Evolutionary conservation across 2,888 invertebrate species (phyloP), one percentile per base, ranked within the genome.

Genomic region (Ernsta delagoae): DNA sequence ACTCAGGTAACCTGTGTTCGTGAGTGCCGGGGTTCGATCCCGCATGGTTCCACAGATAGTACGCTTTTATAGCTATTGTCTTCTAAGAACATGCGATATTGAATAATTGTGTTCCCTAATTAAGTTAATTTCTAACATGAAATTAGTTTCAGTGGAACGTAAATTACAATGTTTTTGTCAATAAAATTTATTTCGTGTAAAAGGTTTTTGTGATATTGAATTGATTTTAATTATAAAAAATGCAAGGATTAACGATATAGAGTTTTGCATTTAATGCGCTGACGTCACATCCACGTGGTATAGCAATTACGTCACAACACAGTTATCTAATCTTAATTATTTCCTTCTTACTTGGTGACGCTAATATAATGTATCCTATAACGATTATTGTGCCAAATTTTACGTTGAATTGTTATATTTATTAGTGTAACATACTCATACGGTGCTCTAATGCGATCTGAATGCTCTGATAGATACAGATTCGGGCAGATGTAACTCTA

Each of bases 31-130:
- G 77, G 90, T 87, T 90, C 89, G 79, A 87, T 71, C 74, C 85
- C 75, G 87, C 89, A 89, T 90, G 87, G 82, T 89, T 89, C 90
- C 89, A 91, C 90, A 87, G 90, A 85, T 79, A 73, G 81, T 86
- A 82, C 59, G 75, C 78, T 85, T 79, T 74, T 74, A 75, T 90
- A 86, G 84, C 75, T 77, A 83, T 79, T 71, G 78, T 83, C 89
- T 90, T 88, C 89, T 89, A 89, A 90, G 89, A 87, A 83, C 89
- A 91, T 91, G 91, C 91, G 72, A 90, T 67, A 91, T 62, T 67
- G 78, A 82, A 70, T 24, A 82, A 73, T 81, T 80, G 78, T 76
- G 71, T 79, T 81, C 72, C 77, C 75, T 76, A 74, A 45, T 53
- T 41, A 76, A 85, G 73, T 74, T 70, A 70, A 75, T 73, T 45